phyloP scores from a whole-genome alignment of 2,888 invertebrate species.

The Phasia obesa region DNA sequence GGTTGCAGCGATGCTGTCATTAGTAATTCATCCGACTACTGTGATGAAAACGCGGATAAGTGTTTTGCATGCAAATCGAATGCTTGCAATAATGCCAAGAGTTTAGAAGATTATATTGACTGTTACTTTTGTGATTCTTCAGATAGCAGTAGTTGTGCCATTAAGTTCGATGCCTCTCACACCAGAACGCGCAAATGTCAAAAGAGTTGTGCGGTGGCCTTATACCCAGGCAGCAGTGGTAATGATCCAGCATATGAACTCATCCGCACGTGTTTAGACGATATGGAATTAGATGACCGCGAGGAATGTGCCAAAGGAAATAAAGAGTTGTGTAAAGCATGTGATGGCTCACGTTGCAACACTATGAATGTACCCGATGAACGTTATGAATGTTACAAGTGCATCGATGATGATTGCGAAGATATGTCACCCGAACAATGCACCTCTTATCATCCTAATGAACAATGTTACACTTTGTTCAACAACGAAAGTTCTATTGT shows the following conservation, averaged over 20 bases:
- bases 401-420: conserved; percentile 73
- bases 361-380: conserved; percentile 71
- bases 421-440: conserved; percentile 71
- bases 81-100: conserved; percentile 76
- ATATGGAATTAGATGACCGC: conserved; percentile 76
- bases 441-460: conserved; percentile 73
- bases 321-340: conserved; percentile 74
- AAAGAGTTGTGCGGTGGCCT: conserved; percentile 76
- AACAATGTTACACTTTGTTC: conserved; percentile 77
- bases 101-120: conserved; percentile 73
- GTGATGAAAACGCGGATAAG: conserved; percentile 73
- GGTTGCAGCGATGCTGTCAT: conserved; percentile 78
- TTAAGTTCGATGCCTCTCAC: conserved; percentile 56
- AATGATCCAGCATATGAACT: conserved; percentile 76
- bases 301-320: conserved; percentile 73
- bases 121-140: conserved; percentile 78
- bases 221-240: conserved; percentile 76
- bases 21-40: conserved; percentile 72
- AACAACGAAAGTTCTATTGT: conserved; percentile 70
- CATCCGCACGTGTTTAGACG: conserved; percentile 78
- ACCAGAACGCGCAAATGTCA: conserved; percentile 75
- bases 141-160: conserved; percentile 70
- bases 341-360: conserved; percentile 75
- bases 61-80: conserved; percentile 79
- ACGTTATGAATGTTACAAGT: conserved; percentile 76